These are phyloP conservation scores for Apostichopus parvimensis DNA, from an alignment of 35 echinoderm and acorn worm genomes.

Conservation along the genomic window DNA sequence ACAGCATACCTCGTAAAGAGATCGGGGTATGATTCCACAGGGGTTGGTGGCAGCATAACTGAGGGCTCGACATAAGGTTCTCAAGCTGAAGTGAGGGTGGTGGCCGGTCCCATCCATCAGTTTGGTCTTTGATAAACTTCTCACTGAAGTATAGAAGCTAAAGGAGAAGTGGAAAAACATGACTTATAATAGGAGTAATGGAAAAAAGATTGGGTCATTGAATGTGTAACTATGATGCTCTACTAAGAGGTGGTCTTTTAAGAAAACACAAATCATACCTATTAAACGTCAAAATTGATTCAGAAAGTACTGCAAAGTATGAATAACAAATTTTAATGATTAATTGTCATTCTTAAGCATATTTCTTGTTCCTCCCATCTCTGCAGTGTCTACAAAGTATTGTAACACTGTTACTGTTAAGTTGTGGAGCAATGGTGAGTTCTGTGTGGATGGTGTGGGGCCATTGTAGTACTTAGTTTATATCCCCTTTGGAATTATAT, in stretches of 20 bases:
- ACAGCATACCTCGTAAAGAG: conserved; percentile 91
- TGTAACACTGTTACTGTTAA: no score
- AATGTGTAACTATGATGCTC: background rate
- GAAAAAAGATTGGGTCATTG: background rate
- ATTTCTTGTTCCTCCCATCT: no score
- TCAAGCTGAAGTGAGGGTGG: conserved; percentile 87
- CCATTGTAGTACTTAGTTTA: no score
- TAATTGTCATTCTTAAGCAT: no score
- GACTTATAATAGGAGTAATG: background rate
- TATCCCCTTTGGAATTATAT: no score
- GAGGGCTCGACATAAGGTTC: conserved; percentile 89
- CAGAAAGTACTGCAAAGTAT: background rate
- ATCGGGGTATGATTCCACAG: conserved; percentile 79
- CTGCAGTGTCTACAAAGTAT: no score
- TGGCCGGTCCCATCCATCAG: conserved; percentile 95
- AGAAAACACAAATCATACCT: no score
- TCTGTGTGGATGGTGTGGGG: no score
- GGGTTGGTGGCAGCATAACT: conserved; percentile 82
- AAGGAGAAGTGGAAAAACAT: background rate
- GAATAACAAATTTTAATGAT: background rate
- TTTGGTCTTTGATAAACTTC: conserved; percentile 63
- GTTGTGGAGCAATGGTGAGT: no score
- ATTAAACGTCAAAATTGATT: background rate
- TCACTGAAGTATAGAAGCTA: conserved; percentile 88
- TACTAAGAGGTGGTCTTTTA: no score